Conservation (phyloP, 2,888 invertebrate species). For the Xestia rhomboidea region DNA sequence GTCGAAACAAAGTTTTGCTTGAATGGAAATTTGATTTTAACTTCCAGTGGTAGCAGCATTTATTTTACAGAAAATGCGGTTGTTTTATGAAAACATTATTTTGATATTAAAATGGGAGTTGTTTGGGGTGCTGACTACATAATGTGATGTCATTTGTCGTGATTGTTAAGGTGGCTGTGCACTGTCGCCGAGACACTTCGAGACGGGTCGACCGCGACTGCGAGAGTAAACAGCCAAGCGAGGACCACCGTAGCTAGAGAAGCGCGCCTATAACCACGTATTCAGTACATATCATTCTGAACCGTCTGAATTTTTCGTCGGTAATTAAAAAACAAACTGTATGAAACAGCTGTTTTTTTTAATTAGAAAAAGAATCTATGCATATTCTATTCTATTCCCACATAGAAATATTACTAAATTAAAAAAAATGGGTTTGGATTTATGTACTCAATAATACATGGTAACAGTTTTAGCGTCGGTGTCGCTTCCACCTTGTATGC, state of each 20-base stretch:
- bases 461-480: too few relatives aligned
- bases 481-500: too few relatives aligned
- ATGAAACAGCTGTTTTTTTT: too few relatives aligned
- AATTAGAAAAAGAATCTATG: too few relatives aligned
- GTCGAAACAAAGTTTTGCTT: conserved; percentile 73
- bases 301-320: too few relatives aligned
- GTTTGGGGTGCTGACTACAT: conserved; percentile 26
- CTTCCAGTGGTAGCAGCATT: conserved; percentile 66
- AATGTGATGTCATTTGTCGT: conserved; percentile 50
- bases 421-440: not conserved
- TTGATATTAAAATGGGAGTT: conserved; percentile 18
- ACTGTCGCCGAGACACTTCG: not conserved
- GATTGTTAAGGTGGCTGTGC: conserved; percentile 12
- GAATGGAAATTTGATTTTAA: conserved; percentile 74
- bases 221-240: not conserved
- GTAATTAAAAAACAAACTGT: too few relatives aligned
- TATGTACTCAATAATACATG: too few relatives aligned
- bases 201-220: not conserved
- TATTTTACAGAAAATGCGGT: conserved; percentile 58
- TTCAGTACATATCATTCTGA: not conserved
- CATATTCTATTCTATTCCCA: too few relatives aligned
- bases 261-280: too few relatives aligned
- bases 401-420: too few relatives aligned
- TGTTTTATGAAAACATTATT: conserved; percentile 46
- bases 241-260: not conserved